Evolutionary conservation across 2,888 invertebrate genomes (phyloP), one percentile per base, ranked within the genome.

Genomic region (Chrysolina americana): DNA sequence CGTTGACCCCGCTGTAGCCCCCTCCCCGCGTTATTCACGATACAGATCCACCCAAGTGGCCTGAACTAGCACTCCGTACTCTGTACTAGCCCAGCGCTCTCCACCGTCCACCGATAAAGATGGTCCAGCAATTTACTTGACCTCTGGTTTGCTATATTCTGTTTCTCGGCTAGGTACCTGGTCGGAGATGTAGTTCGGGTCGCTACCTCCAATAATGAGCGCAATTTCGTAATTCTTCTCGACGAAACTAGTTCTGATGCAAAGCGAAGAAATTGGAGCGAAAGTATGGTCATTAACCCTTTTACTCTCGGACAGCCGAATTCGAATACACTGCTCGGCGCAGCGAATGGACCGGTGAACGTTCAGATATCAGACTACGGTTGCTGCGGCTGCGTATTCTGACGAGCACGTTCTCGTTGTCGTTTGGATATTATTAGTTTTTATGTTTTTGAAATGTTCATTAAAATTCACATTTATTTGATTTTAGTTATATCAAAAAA

Each of bases 41-140:
- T 87, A 87, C 86, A 87, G 86, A 87, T 87, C 87, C 87, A 85
- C 84, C 86, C 84, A 84, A 81, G 83, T 81, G 84, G 83, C 83
- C 84, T 83, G 85, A 83, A 85, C 85, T 84, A 84, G 84, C 83
- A 81, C 83, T 81, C 72, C 70, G 70, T 76, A 66, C 77, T 77
- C 71, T 71, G 74, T 50, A 66, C 77, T 76, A 76, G 78, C 74
- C 76, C 75, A 28, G 28, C 28, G 28, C 28, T 28, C 28, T 28
- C 28, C 28, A 28, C 28, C 28, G 80, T 81, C 71, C 80, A 80
- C 74, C 81, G 79, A 82, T 81, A 80, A 82, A 83, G 83, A 81
- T 83, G 82, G 81, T 81, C 83, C 83, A 79, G 80, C 80, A 80
- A 83, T 83, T 81, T 81, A 82, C 78, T 77, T 83, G 83, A 83